Percentiles rank a stretch among this genome's conserved stretches.
Conservation (phyloP, 2,797 vertebrate genomes). For the Characodon lateralis region DNA sequence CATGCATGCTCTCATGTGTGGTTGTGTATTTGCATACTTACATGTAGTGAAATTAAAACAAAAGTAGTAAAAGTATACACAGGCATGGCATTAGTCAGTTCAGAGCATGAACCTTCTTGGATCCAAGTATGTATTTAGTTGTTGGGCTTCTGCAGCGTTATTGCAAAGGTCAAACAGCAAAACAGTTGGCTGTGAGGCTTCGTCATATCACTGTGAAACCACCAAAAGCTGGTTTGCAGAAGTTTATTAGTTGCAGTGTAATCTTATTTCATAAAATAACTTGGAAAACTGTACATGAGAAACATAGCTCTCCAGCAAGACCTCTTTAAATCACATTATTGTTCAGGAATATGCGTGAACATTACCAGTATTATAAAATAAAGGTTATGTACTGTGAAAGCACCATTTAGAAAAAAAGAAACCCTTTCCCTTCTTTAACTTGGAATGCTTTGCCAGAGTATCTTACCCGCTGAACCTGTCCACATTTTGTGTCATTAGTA, state of each 20-base stretch:
- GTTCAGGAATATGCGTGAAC: slow-evolving; percentile 20
- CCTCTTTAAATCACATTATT: slow-evolving; percentile 28
- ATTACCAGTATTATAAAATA: slow-evolving; percentile 14
- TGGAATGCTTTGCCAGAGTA: neutral
- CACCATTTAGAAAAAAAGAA: slow-evolving; percentile 14
- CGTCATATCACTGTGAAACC: slow-evolving; percentile 45
- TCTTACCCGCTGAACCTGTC: neutral
- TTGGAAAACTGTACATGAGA: slow-evolving; percentile 22
- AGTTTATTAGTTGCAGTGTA: slow-evolving; percentile 36
- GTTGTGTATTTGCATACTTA: slow-evolving; percentile 51
- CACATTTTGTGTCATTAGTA: neutral
- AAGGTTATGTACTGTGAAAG: slow-evolving; percentile 20
- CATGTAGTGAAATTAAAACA: slow-evolving; percentile 46
- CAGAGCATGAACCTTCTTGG: slow-evolving; percentile 29
- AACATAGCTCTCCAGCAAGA: slow-evolving; percentile 4
- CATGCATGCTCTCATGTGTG: slow-evolving; percentile 65
- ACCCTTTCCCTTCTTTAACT: slow-evolving; percentile 16
- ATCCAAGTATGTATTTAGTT: slow-evolving; percentile 52
- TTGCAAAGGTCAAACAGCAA: slow-evolving; percentile 43
- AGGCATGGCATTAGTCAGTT: slow-evolving; percentile 71
- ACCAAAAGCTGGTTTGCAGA: slow-evolving; percentile 45
- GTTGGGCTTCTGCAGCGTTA: slow-evolving; percentile 43
- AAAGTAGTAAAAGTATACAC: slow-evolving; percentile 65
- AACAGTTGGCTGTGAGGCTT: slow-evolving; percentile 57
- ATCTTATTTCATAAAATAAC: slow-evolving; percentile 15